Base-by-base conservation (phyloP, 2,797 vertebrate species). In the Spinus olivaceus region DNA sequence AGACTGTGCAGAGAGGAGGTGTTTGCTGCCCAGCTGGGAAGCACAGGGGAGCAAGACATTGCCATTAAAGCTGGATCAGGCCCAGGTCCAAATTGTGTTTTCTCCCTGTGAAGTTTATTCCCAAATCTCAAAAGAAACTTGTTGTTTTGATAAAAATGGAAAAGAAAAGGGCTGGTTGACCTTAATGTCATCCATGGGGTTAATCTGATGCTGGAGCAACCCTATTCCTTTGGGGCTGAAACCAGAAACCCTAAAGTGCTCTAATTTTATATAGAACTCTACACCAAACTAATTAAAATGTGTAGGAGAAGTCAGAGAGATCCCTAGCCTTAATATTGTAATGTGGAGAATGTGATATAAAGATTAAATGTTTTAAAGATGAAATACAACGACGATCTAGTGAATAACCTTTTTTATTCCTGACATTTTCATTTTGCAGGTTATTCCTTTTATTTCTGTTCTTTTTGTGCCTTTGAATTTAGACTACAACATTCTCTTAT, bases 381-480 rank as follows among this genome's bases (percentile, higher is more conserved):
- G 20, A 89, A 92, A 77, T 84, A 87, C 65, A 92, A 41, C 21
- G 44, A 39, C 4, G 7, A 63, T 78, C 57, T 71, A 83, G 44
- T 1, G 3, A 78, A 60, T 84, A 93, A 61, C 54, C 41, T 57
- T 92, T 86, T 80, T 87, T 46, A 69, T 79, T 85, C 14, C 3
- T 86, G 81, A 72, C 84, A 76, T 87, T 97, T 94, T 92, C 54
- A 61, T 79, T 95, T 95, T 87, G 18, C 69, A 76, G 22, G 41
- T 70, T 87, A 80, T 79, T 79, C 59, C 64, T 78, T 91, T 92
- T 73, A 85, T 71, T 89, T 91, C 89, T 90, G 30, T 53, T 73
- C 69, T 42, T 76, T 88, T 78, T 79, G 35, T 82, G 84, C 70
- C 41, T 91, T 85, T 93, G 72, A 70, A 79, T 95, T 90, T 77